Evolutionary conservation across 2,888 invertebrate genomes (phyloP).

Genomic region (Brenthis daphne): DNA sequence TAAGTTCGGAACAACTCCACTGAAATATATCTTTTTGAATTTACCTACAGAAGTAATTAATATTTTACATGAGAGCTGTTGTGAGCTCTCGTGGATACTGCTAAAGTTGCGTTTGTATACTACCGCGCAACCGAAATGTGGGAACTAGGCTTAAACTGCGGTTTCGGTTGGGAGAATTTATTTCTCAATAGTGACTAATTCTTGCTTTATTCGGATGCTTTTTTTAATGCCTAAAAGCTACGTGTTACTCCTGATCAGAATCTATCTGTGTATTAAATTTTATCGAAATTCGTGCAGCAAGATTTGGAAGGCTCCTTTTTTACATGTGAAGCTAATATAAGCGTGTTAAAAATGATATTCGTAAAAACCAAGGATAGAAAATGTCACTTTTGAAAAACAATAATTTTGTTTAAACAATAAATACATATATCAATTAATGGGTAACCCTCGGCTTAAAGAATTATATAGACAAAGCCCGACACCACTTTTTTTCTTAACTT

Average conservation of each 20-base stretch:
- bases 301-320: too few species aligned
- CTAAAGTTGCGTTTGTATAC: conserved; percentile 12
- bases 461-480: too few species aligned
- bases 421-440: too few species aligned
- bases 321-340: too few species aligned
- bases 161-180: neutral
- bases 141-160: too few species aligned
- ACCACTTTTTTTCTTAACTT: too few species aligned
- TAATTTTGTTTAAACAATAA: too few species aligned
- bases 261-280: neutral
- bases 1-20: conserved; percentile 4
- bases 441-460: too few species aligned
- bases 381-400: too few species aligned
- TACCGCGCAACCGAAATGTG: too few species aligned
- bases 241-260: neutral
- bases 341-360: too few species aligned
- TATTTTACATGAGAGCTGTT: conserved; percentile 23
- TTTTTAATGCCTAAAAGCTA: neutral
- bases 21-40: conserved; percentile 9
- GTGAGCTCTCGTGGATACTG: conserved; percentile 9
- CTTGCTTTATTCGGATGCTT: neutral
- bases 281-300: neutral
- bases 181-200: neutral
- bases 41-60: conserved; percentile 31
- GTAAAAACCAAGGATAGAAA: too few species aligned